A percentile compares a stretch with the other conserved stretches of the same genome.
Conservation (phyloP, 1,140 invertebrate genomes). For the Phymorhynchus buccinoides region DNA sequence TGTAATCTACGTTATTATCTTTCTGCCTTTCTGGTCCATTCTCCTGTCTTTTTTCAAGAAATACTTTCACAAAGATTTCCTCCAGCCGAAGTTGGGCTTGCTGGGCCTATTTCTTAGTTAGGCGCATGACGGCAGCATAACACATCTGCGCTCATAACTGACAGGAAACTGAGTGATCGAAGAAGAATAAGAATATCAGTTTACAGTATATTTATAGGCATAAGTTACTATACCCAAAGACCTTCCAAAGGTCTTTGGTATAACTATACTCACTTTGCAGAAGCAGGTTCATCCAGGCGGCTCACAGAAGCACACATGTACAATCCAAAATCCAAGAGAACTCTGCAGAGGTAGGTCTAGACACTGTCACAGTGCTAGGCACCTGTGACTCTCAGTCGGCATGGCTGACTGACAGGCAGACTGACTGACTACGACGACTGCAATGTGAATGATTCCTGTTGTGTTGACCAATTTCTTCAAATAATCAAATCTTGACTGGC, state of each 20-base stretch:
- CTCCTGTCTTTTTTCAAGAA: too few species aligned
- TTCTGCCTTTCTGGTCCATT: too few species aligned
- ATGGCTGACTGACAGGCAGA: neutral
- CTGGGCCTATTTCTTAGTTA: too few species aligned
- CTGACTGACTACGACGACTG: neutral
- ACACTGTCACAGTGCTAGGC: slow-evolving; percentile 34
- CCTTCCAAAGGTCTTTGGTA: neutral
- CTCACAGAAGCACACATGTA: slow-evolving; percentile 32
- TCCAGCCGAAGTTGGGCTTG: too few species aligned
- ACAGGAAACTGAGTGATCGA: too few species aligned
- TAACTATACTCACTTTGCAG: slow-evolving; percentile 48
- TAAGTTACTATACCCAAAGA: neutral
- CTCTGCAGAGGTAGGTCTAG: slow-evolving; percentile 1
- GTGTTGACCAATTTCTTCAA: neutral
- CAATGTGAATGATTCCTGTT: neutral
- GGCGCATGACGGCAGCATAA: too few species aligned
- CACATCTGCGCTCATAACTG: too few species aligned
- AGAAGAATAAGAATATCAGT: too few species aligned
- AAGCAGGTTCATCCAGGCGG: slow-evolving; percentile 58
- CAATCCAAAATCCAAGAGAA: neutral
- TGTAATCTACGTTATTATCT: too few species aligned
- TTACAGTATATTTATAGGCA: neutral
- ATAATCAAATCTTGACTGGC: neutral
- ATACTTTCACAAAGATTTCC: too few species aligned
- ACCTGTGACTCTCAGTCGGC: slow-evolving; percentile 17